Evolutionary conservation across 2,888 invertebrate genomes (phyloP).

Genomic region (Eremobia ochroleuca): DNA sequence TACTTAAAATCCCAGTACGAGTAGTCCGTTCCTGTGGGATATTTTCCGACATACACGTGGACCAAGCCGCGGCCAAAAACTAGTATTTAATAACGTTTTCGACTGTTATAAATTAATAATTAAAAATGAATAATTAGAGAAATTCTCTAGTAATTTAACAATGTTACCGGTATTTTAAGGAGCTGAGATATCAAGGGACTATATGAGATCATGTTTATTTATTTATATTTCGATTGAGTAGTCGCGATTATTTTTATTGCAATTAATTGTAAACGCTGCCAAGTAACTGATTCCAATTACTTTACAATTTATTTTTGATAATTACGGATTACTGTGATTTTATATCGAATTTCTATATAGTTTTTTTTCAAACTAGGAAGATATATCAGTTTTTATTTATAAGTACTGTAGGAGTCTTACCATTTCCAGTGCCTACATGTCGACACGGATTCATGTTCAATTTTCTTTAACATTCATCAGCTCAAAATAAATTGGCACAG

Average conservation of each 20-base stretch:
- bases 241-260: constrained; percentile 31
- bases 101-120: too few species aligned
- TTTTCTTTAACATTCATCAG: too few species aligned
- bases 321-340: constrained; percentile 22
- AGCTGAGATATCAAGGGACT: constrained; percentile 24
- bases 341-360: background rate
- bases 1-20: too few species aligned
- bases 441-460: background rate
- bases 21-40: too few species aligned
- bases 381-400: constrained; percentile 4
- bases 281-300: constrained; percentile 22
- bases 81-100: constrained; percentile 37
- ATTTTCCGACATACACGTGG: too few species aligned
- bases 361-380: constrained; percentile 16
- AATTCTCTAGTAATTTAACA: constrained; percentile 19
- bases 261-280: constrained; percentile 9
- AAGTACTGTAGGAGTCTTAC: constrained; percentile 9
- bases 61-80: too few species aligned
- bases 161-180: constrained; percentile 29
- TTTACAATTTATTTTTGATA: constrained; percentile 19
- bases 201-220: constrained; percentile 31
- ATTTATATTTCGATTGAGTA: constrained; percentile 22
- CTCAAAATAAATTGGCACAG: background rate
- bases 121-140: constrained; percentile 35
- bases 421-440: background rate